Percentiles rank a stretch among this genome's conserved stretches.
Conservation (phyloP, 2,888 invertebrate genomes). For the Pimpla rufipes region DNA sequence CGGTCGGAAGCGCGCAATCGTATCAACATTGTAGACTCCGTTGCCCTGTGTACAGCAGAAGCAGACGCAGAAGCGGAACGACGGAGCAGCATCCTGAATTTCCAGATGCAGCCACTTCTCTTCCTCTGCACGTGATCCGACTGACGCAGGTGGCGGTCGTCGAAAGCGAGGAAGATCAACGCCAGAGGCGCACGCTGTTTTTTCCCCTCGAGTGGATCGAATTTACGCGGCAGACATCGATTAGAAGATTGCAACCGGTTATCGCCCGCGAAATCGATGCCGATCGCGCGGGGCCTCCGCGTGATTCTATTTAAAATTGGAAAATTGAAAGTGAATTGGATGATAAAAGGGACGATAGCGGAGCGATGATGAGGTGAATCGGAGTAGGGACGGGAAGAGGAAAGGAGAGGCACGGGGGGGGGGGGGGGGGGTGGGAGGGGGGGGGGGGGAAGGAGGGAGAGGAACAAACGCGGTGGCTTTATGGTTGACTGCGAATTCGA, state of each 20-base stretch:
- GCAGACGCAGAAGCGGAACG: not conserved
- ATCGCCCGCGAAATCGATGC: slow-evolving; percentile 22
- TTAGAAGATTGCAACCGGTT: slow-evolving; percentile 36
- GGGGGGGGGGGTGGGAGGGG: not conserved
- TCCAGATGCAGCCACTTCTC: not conserved
- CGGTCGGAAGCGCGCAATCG: slow-evolving; percentile 64
- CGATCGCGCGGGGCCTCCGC: not conserved
- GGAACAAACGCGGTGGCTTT: not conserved
- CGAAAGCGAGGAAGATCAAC: not conserved
- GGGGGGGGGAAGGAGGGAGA: not conserved
- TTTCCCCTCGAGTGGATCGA: slow-evolving; percentile 13
- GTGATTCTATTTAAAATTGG: slow-evolving; percentile 33
- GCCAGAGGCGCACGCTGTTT: not conserved
- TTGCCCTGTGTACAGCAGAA: no score
- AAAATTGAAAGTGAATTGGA: slow-evolving; percentile 27
- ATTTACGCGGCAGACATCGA: slow-evolving; percentile 31
- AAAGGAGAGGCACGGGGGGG: not conserved
- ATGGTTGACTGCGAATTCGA: slow-evolving; percentile 13
- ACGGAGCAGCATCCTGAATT: not conserved
- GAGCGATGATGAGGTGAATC: slow-evolving; percentile 15
- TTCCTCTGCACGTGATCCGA: not conserved
- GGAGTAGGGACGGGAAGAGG: not conserved
- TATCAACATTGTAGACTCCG: slow-evolving; percentile 15
- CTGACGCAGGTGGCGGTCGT: not conserved
- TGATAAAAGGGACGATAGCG: slow-evolving; percentile 6